These are phyloP conservation scores for Platycercus adscitus DNA, from an alignment of 2,113 vertebrate species.

Conservation along the genomic window DNA sequence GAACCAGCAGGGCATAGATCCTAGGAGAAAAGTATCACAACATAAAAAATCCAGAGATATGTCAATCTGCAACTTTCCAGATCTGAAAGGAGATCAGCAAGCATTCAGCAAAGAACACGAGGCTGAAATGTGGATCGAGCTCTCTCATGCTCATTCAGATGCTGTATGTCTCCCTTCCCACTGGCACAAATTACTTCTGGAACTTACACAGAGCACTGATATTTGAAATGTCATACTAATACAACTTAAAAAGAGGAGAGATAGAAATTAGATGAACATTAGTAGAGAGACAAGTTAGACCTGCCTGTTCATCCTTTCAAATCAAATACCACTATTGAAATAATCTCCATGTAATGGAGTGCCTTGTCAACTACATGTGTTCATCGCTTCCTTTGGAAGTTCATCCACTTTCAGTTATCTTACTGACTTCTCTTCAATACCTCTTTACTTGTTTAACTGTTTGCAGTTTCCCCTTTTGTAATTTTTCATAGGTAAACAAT, in stretches of 20 bases:
- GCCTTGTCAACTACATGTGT: not conserved
- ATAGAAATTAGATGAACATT: not conserved
- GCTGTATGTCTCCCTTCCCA: not conserved
- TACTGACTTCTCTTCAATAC: not conserved
- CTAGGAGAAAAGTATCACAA: constrained; percentile 74
- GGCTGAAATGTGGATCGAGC: not conserved
- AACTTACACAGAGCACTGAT: not conserved
- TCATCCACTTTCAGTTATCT: not conserved
- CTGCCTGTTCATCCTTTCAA: not conserved
- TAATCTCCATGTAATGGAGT: not conserved
- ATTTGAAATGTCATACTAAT: not conserved
- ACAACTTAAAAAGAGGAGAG: not conserved
- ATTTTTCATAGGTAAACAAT: not conserved
- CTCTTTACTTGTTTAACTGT: not conserved
- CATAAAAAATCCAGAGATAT: constrained; percentile 54
- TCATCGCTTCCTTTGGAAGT: not conserved
- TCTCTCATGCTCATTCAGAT: not conserved
- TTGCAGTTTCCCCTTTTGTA: not conserved
- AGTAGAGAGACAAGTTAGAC: not conserved
- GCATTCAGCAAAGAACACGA: not conserved
- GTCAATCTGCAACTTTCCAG: constrained; percentile 72
- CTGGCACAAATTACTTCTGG: constrained; percentile 1
- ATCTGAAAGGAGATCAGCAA: constrained; percentile 65
- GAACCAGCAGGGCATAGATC: constrained; percentile 76
- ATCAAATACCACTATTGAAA: not conserved